phyloP scores from a whole-genome alignment of 2,113 vertebrate species.

The Pituophis catenifer region DNA sequence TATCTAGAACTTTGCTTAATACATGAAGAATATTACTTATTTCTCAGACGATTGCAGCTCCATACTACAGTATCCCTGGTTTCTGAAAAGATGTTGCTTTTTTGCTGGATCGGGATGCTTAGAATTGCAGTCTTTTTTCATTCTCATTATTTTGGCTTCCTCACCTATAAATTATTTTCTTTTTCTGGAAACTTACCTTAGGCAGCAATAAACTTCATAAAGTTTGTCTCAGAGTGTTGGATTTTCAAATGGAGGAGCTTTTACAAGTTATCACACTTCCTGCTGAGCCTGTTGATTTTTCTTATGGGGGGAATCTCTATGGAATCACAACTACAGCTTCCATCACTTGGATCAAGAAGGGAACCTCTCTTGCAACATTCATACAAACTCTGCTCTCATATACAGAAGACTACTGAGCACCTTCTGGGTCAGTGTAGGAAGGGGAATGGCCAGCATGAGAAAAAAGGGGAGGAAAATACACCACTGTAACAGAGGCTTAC shows the following conservation, averaged over 20 bases:
- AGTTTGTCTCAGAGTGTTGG: conserved; percentile 14
- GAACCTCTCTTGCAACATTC: not conserved
- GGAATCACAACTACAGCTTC: not conserved
- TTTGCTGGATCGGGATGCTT: not conserved
- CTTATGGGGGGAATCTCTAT: conserved; percentile 22
- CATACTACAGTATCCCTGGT: not conserved
- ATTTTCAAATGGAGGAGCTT: conserved; percentile 24
- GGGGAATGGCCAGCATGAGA: not conserved
- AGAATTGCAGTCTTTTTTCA: not conserved
- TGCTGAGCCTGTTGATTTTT: conserved; percentile 36
- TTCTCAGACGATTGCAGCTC: not conserved
- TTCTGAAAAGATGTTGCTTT: not conserved
- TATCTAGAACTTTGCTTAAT: not conserved
- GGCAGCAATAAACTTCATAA: conserved; percentile 17
- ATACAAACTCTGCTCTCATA: not conserved
- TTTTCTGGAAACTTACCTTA: conserved; percentile 12
- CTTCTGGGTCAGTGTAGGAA: not conserved
- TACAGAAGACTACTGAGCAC: not conserved
- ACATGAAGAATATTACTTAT: not conserved
- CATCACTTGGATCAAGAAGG: not conserved
- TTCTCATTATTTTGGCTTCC: not conserved
- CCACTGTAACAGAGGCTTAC: not conserved
- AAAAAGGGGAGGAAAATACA: not conserved
- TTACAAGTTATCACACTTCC: conserved; percentile 36
- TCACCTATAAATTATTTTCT: no score